These are phyloP conservation scores for Trichonephila inaurata DNA, from an alignment of 1,140 invertebrate genomes.

Conservation along the genomic window DNA sequence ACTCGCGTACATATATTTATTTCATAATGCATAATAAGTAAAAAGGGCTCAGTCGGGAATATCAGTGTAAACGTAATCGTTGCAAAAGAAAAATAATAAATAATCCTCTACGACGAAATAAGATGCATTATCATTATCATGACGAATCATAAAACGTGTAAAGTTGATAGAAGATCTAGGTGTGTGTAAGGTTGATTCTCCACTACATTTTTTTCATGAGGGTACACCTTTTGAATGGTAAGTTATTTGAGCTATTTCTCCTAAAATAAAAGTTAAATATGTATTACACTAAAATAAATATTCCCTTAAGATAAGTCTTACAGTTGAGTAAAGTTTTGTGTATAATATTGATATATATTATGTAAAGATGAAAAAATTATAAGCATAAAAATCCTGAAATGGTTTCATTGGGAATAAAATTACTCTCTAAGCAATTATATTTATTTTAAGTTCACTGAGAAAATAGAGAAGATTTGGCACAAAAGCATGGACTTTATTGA, in stretches of 20 bases:
- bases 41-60: background rate
- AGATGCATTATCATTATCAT: background rate
- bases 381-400: too few relatives aligned
- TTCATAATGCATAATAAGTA: background rate
- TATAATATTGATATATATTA: too few relatives aligned
- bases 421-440: too few relatives aligned
- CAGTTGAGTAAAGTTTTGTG: too few relatives aligned
- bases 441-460: too few relatives aligned
- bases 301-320: too few relatives aligned
- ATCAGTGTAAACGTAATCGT: background rate
- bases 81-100: background rate
- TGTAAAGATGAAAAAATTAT: too few relatives aligned
- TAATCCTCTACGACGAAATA: background rate
- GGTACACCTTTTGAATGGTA: background rate
- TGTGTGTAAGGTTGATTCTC: background rate
- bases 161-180: background rate
- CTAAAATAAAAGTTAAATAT: background rate
- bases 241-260: background rate
- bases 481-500: too few relatives aligned
- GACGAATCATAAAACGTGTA: background rate
- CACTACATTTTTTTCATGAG: background rate
- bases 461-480: too few relatives aligned
- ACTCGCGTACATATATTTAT: too few relatives aligned
- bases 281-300: too few relatives aligned
- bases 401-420: too few relatives aligned